A percentile compares a stretch with the other conserved stretches of the same genome.
phyloP scores from a whole-genome alignment of 2,113 vertebrate genomes.

The Corythoichthys intestinalis region DNA sequence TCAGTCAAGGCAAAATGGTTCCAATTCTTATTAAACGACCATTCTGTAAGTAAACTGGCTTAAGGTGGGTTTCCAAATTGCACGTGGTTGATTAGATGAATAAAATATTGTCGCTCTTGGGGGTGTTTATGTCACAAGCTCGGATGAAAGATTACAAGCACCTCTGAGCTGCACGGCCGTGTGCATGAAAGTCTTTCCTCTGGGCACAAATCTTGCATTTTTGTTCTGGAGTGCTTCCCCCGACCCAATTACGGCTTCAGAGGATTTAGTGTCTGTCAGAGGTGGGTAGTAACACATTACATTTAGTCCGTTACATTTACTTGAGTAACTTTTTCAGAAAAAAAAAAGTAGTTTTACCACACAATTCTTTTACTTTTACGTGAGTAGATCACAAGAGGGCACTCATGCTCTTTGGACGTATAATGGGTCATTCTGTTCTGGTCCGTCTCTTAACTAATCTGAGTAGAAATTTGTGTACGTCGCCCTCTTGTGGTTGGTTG shows the following conservation, averaged over 20 bases:
- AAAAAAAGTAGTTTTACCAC: too few species aligned
- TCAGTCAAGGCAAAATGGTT: background rate
- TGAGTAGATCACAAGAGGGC: too few species aligned
- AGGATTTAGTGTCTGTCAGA: constrained; percentile 9
- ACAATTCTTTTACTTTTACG: too few species aligned
- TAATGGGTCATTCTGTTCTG: too few species aligned
- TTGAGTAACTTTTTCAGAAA: too few species aligned
- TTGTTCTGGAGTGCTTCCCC: constrained; percentile 40
- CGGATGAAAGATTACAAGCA: constrained; percentile 60
- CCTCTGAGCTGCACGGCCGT: constrained; percentile 51
- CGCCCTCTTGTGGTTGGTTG: too few species aligned
- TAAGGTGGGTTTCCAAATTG: constrained; percentile 31
- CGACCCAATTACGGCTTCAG: constrained; percentile 50
- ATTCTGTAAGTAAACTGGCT: constrained; percentile 34
- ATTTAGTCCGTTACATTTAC: too few species aligned
- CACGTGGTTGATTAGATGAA: constrained; percentile 51
- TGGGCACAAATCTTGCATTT: constrained; percentile 32
- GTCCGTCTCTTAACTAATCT: too few species aligned
- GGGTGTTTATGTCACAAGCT: constrained; percentile 53
- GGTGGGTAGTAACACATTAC: too few species aligned
- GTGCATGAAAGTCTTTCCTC: constrained; percentile 50
- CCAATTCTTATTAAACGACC: constrained; percentile 15
- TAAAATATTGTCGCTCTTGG: constrained; percentile 44
- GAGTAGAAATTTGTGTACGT: too few species aligned
- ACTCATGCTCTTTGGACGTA: too few species aligned